phyloP scores from a whole-genome alignment of 2,888 invertebrate genomes.

The Folsomia candida region DNA sequence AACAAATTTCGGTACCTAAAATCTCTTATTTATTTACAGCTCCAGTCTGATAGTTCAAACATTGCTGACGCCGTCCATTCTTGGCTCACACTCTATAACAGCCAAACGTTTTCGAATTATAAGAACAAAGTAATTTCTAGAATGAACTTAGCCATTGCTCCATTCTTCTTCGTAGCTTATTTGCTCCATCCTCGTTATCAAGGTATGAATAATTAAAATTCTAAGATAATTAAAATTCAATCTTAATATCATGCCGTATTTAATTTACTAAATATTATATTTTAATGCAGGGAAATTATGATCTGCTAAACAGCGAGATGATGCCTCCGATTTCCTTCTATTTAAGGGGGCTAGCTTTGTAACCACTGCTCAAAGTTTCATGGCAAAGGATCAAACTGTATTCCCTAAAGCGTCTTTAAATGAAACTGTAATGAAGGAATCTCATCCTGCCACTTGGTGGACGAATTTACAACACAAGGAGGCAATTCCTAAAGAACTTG shows the following conservation, averaged over 20 bases:
- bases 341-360: background rate
- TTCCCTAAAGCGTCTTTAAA: background rate
- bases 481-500: background rate
- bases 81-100: background rate
- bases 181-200: slow-evolving; percentile 8
- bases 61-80: slow-evolving; percentile 5
- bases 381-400: background rate
- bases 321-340: background rate
- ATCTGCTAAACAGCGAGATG: background rate
- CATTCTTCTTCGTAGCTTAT: slow-evolving; percentile 5
- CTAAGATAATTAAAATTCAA: too few relatives aligned
- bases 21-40: background rate
- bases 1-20: too few relatives aligned
- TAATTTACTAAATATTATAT: too few relatives aligned
- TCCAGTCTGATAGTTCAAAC: background rate
- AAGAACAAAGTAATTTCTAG: background rate
- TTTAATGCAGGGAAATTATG: background rate
- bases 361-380: background rate
- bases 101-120: background rate
- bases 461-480: background rate
- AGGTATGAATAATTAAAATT: too few relatives aligned
- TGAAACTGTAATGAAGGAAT: background rate
- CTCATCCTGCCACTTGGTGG: slow-evolving; percentile 7
- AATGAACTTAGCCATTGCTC: background rate
- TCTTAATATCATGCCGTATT: too few relatives aligned